These are phyloP conservation scores for Mesocentrotus franciscanus DNA, from an alignment of 53 echinoderm and acorn worm species.

Conservation along the genomic window DNA sequence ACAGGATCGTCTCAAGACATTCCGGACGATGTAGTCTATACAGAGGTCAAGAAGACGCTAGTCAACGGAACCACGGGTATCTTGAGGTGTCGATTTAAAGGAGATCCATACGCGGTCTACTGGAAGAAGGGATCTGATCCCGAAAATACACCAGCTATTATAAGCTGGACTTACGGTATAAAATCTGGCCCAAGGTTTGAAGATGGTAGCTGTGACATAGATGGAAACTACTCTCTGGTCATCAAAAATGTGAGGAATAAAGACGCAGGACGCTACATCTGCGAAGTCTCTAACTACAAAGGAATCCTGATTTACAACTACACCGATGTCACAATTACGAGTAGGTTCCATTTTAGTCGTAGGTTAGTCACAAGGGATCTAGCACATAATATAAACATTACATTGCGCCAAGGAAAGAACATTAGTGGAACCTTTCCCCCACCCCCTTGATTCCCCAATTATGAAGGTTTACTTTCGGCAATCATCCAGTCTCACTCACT, in stretches of 20 bases:
- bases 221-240: neutral
- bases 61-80: neutral
- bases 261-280: slow-evolving; percentile 6
- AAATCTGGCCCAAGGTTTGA: neutral
- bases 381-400: too few species aligned
- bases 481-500: too few species aligned
- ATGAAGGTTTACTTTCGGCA: too few species aligned
- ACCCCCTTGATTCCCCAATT: too few species aligned
- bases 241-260: neutral
- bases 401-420: too few species aligned
- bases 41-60: neutral
- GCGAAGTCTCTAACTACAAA: neutral
- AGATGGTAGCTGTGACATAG: slow-evolving; percentile 4
- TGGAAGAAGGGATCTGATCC: slow-evolving; percentile 5
- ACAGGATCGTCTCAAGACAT: neutral
- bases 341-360: neutral
- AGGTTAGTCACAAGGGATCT: too few species aligned
- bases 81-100: neutral
- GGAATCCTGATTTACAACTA: neutral
- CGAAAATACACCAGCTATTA: neutral
- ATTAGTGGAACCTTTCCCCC: too few species aligned
- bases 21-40: neutral
- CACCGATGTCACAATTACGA: neutral
- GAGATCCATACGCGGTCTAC: neutral
- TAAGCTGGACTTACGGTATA: neutral